Conservation (phyloP, 64 coral and sea anemone species). For the Montipora cactus region DNA sequence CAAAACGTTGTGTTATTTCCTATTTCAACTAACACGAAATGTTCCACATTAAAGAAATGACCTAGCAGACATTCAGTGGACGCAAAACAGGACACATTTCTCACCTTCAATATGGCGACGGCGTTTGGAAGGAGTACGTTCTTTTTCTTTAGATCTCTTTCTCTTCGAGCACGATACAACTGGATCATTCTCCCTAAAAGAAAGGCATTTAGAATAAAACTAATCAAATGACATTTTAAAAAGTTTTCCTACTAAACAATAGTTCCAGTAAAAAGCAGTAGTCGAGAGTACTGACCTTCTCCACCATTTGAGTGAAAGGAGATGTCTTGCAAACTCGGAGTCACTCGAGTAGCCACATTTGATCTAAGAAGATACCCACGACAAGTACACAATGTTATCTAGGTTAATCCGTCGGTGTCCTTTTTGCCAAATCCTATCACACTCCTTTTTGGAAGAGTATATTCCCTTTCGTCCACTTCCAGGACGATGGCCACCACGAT, state of each 20-base stretch:
- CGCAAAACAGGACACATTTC: constrained; percentile 5
- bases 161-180: constrained; percentile 6
- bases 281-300: constrained; percentile 40
- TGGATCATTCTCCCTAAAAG: constrained; percentile 17
- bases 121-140: constrained; percentile 13
- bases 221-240: background rate
- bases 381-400: constrained; percentile 27
- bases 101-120: constrained; percentile 12
- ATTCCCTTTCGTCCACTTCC: constrained; percentile 32
- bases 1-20: background rate
- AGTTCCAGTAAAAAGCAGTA: constrained; percentile 1
- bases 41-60: background rate
- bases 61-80: background rate
- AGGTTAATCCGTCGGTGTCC: constrained; percentile 26
- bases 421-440: constrained; percentile 14
- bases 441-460: constrained; percentile 20
- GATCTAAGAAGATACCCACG: constrained; percentile 18
- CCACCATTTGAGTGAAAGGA: constrained; percentile 39
- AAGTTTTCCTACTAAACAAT: background rate
- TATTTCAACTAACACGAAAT: constrained; percentile 7
- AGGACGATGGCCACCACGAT: constrained; percentile 34
- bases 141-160: constrained; percentile 17
- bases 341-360: constrained; percentile 46
- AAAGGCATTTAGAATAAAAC: background rate
- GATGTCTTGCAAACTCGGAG: constrained; percentile 43